A percentile compares a stretch with the other conserved stretches of the same genome.
Conservation (phyloP, 2,888 invertebrate species). For the Calameuta filiformis region DNA sequence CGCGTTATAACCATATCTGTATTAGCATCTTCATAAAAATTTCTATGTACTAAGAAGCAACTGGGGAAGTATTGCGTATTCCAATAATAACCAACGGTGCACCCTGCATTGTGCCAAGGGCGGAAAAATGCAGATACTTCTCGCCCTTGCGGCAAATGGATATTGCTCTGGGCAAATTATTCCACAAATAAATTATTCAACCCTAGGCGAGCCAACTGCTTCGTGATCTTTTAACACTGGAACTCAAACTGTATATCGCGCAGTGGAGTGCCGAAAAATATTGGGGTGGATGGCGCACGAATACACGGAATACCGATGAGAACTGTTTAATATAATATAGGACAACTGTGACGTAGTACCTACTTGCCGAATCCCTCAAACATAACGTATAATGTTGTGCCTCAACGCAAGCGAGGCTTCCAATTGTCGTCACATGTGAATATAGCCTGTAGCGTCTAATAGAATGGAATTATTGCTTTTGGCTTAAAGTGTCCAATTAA, state of each 20-base stretch:
- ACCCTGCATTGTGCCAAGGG: background rate
- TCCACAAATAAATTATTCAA: background rate
- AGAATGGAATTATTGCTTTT: too few relatives aligned
- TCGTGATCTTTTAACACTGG: background rate
- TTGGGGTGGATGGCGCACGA: background rate
- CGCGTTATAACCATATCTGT: background rate
- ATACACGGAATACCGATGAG: background rate
- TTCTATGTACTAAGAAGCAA: background rate
- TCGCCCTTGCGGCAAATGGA: background rate
- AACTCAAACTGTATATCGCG: background rate
- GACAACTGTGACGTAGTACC: too few relatives aligned
- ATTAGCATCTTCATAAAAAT: background rate
- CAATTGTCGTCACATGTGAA: too few relatives aligned
- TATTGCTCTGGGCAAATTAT: background rate
- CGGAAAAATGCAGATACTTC: background rate
- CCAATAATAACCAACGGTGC: background rate
- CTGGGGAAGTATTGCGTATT: background rate
- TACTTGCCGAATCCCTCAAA: too few relatives aligned
- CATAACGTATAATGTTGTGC: too few relatives aligned
- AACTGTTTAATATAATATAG: background rate
- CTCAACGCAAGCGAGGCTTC: too few relatives aligned
- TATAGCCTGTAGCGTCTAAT: too few relatives aligned
- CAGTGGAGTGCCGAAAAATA: background rate
- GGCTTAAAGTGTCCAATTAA: too few relatives aligned
- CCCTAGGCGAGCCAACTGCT: background rate